Conservation (phyloP, 2,888 invertebrate species). For the Spisula subtruncata region DNA sequence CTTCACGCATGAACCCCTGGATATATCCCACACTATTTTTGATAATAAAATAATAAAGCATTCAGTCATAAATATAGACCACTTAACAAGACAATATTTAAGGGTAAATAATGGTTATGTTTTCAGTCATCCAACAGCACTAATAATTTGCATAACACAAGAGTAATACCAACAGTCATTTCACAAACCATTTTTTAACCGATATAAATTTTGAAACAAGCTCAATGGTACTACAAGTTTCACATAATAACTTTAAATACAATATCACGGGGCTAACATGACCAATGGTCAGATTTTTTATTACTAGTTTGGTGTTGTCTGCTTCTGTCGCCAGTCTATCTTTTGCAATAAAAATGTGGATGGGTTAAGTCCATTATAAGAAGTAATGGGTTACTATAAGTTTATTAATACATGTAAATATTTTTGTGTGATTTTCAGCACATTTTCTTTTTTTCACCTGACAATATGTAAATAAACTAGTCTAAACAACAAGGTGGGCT, state of each 20-base stretch:
- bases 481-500: background rate
- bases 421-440: no score
- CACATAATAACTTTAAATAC: background rate
- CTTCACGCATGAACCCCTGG: background rate
- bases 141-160: background rate
- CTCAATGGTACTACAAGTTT: background rate
- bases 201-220: background rate
- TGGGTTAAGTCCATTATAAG: no score
- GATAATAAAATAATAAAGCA: background rate
- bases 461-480: background rate
- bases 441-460: background rate
- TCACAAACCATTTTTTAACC: conserved; percentile 1
- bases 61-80: background rate
- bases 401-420: no score
- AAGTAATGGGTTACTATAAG: no score
- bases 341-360: background rate
- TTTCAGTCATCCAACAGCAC: background rate
- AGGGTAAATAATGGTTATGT: background rate
- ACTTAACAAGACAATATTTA: background rate
- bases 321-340: background rate
- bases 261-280: background rate
- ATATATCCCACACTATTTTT: background rate
- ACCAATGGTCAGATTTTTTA: background rate
- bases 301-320: background rate
- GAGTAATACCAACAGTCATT: background rate